Base-by-base conservation (phyloP, 2,797 vertebrate genomes). In the Pempheris klunzingeri region DNA sequence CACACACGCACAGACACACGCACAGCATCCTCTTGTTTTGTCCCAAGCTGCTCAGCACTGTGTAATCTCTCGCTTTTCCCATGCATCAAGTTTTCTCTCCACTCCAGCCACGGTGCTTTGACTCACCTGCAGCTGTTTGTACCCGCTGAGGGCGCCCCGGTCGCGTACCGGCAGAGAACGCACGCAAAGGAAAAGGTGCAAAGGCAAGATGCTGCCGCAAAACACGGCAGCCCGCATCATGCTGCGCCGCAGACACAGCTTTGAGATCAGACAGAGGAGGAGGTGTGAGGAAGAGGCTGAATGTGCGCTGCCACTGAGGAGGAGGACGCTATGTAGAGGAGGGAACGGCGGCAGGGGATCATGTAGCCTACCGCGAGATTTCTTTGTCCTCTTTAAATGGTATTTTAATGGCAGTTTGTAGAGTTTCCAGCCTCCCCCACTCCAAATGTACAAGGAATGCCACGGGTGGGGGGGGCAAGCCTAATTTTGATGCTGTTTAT, bases 71-170 rank as follows among this genome's bases (percentile, higher is more conserved):
- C 8, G 4, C 34, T 17, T 5, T 32, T 34, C 18, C 4, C 58
- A 26, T 47, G 13, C 62, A 14, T 15, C 10, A 18, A 13, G 7
- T 11, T 36, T 43, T 6, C 36, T 24, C 17, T 18, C 1, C 20
- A 14, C 18, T 18, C 17, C n/a, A 15, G 8, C 1, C 12, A 4
- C 39, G 11, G 12, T n/a, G 17, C 17, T 13, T 26, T 2, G 34
- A 80, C 90, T 87, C 84, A 89, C 88, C 84, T 89, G 84, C 3
- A 63, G 76, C 41, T 65, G 71, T 32, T 72, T 76, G 32, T 57
- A 36, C 30, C 34, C 63, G 74, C 34, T 60, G 52, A 0, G 8
- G n/a, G 59, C 41, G n/a, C 64, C 65, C 20, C 46, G 61, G 7
- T 81, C 81, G 15, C 26, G 59, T 1, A 78, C 38, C 34, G 90